Evolutionary conservation across 2,113 vertebrate genomes (phyloP), one percentile per base, ranked within the genome.

Genomic region (Ptilonorhynchus violaceus): DNA sequence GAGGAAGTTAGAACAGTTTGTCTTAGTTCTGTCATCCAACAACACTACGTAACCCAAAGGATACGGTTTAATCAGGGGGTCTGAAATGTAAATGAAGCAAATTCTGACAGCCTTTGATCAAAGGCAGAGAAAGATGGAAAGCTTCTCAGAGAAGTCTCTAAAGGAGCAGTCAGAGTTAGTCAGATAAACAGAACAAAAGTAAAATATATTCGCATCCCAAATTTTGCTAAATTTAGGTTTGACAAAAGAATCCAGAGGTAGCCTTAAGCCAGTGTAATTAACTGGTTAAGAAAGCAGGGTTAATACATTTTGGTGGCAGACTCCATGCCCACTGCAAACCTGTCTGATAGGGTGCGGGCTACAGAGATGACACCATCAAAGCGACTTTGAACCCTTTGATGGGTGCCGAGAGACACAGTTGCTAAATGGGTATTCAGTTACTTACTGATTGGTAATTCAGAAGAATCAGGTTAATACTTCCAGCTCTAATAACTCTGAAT

Each of bases 51-150:
- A 87, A 97, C 88, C 88, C 94, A 96, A 86, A 96, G 90, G 95
- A 96, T 56, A 25, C 63, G 73, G 76, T 87, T 97, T 97, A 94
- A 95, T 95, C 74, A 95, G 85, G 63, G 70, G 95, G 77, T 89
- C 92, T 96, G 85, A 97, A 98, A 97, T 95, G 74, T 64, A 98
- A 98, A 98, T 97, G 89, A 97, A 97, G 67, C 92, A 93, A 96
- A 84, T 90, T 97, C 90, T 93, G 95, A 94, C 63, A 93, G 94
- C 37, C 56, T 97, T 95, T 96, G 96, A 96, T 97, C 95, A 96
- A 97, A 97, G 96, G 89, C 49, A 37, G 75, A 69, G 81, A 91
- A 96, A 81, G 88, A 81, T 86, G 81, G 80, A 93, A 96, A 94
- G 88, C 59, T 93, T 75, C 79, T 94, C 79, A 60, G 88, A 72